Evolutionary conservation across 2,113 vertebrate genomes (phyloP).

Genomic region (Oreochromis spilurus): DNA sequence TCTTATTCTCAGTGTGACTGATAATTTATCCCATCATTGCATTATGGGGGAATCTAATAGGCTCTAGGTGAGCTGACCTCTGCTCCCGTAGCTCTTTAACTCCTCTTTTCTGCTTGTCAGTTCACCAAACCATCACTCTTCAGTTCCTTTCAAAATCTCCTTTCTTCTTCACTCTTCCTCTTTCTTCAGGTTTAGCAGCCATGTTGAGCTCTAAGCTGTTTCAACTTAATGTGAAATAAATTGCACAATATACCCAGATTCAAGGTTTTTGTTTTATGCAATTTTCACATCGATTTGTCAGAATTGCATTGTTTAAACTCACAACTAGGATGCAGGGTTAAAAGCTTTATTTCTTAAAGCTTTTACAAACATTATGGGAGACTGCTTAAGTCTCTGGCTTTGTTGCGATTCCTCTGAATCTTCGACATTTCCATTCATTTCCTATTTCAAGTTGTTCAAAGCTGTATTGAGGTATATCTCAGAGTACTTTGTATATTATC

Average conservation of each 20-base stretch:
- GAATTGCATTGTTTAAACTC: background rate
- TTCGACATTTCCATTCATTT: background rate
- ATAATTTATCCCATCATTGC: constrained; percentile 67
- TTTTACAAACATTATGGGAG: background rate
- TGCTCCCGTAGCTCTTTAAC: constrained; percentile 15
- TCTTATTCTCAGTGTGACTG: constrained; percentile 37
- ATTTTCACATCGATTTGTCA: background rate
- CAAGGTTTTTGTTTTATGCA: background rate
- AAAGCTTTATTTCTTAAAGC: background rate
- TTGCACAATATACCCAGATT: constrained; percentile 41
- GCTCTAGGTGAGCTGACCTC: constrained; percentile 61
- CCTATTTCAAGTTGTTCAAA: background rate
- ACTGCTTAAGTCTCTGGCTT: background rate
- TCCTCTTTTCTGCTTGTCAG: constrained; percentile 50
- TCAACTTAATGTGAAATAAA: constrained; percentile 25
- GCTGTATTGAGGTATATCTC: background rate
- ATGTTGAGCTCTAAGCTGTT: constrained; percentile 14
- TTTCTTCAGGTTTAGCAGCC: constrained; percentile 13
- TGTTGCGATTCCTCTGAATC: background rate
- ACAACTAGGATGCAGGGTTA: constrained; percentile 34
- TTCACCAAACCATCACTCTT: constrained; percentile 50
- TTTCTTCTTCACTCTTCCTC: constrained; percentile 24
- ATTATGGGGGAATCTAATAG: constrained; percentile 30
- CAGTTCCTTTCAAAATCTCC: constrained; percentile 32
- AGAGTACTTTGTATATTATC: constrained; percentile 33